Evolutionary conservation across 2,797 vertebrate species (phyloP).

Genomic region (Periophthalmus magnuspinnatus): DNA sequence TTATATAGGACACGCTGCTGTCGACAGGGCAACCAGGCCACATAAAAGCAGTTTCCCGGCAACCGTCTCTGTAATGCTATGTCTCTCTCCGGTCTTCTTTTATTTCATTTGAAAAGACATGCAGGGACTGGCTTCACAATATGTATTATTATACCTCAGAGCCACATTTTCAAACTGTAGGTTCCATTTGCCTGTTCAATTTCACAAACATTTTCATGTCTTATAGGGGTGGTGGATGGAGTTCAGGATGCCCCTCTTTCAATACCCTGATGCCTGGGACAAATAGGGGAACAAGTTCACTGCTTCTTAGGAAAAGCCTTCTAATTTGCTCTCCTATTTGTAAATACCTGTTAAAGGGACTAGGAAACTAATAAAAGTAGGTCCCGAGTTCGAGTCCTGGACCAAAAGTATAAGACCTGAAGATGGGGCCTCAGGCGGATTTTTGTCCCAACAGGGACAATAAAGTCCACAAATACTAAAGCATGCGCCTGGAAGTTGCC

Average conservation of each 20-base stretch:
- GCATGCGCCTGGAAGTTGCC: not conserved
- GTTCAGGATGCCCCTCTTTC: not conserved
- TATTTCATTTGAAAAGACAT: constrained; percentile 16
- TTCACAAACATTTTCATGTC: not conserved
- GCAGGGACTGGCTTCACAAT: not conserved
- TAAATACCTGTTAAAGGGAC: not conserved
- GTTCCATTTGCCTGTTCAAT: not conserved
- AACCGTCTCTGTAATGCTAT: constrained; percentile 18
- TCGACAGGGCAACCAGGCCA: constrained; percentile 16
- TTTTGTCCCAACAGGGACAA: not conserved
- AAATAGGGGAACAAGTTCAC: not conserved
- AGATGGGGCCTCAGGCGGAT: not conserved
- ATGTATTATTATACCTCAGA: constrained; percentile 5
- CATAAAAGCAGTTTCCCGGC: constrained; percentile 31
- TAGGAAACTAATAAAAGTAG: not conserved
- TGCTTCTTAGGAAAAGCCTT: not conserved
- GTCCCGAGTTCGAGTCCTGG: too few relatives aligned
- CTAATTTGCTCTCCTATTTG: not conserved
- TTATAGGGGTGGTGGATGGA: not conserved
- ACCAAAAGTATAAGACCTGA: not conserved
- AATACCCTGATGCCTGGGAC: not conserved
- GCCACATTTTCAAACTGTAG: not conserved
- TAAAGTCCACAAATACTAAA: not conserved
- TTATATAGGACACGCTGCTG: constrained; percentile 21
- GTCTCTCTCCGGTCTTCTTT: constrained; percentile 12